Percentiles rank a stretch among this genome's conserved stretches.
Conservation (phyloP, 2,888 invertebrate species). For the Blastobasis adustella region DNA sequence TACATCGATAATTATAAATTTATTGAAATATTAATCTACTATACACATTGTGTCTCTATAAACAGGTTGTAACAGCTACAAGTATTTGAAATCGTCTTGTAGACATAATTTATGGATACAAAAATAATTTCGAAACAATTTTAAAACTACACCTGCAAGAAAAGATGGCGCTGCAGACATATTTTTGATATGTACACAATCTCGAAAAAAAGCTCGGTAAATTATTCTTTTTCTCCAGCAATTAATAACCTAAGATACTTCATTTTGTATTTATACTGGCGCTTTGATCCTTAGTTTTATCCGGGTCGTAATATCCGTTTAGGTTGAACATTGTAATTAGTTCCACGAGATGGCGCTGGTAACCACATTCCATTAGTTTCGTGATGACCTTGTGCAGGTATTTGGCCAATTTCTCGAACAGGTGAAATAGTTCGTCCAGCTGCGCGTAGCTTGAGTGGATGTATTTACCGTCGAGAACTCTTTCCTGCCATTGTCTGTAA, state of each 20-base stretch:
- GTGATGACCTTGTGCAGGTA: constrained; percentile 77
- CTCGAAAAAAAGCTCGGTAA: too few species aligned
- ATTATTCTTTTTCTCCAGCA: too few species aligned
- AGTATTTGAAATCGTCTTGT: too few species aligned
- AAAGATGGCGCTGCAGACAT: too few species aligned
- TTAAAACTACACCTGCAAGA: too few species aligned
- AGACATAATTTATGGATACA: too few species aligned
- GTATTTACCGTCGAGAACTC: constrained; percentile 56
- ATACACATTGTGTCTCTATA: too few species aligned
- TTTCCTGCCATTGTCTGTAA: constrained; percentile 74
- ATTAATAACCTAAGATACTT: not conserved
- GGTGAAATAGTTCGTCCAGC: constrained; percentile 74
- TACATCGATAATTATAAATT: too few species aligned
- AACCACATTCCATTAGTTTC: constrained; percentile 78
- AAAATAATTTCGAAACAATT: too few species aligned
- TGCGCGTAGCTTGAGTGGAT: constrained; percentile 75
- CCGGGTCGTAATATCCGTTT: constrained; percentile 73
- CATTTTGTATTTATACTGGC: constrained; percentile 28
- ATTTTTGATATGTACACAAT: too few species aligned
- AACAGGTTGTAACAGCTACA: too few species aligned
- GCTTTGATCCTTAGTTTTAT: constrained; percentile 33
- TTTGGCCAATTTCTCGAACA: constrained; percentile 75
- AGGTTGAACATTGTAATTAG: constrained; percentile 79
- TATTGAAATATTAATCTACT: too few species aligned
- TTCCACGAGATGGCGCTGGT: constrained; percentile 79